Evolutionary conservation across 2,888 invertebrate species (phyloP), one percentile per base, ranked within the genome.

Genomic region (Melanchra persicariae): DNA sequence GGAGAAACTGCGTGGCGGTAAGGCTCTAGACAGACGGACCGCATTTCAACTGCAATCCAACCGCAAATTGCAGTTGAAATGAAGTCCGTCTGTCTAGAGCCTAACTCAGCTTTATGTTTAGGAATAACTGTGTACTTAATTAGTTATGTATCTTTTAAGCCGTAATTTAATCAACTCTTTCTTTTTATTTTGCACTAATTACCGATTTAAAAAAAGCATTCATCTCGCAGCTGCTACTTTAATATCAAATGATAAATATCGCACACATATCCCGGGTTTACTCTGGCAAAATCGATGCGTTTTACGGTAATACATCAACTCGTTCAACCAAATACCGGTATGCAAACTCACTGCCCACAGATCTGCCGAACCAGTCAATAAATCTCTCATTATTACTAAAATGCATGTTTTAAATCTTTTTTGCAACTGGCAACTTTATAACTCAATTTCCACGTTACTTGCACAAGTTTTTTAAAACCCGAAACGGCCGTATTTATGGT

Each of bases 351-450:
- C 72, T 76, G 55, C 64, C 68, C 71, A 74, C 71, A 80, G 79
- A 77, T 78, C 82, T 70, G 74, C 80, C 78, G 74, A 63, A 76
- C 64, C 52, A 17, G 59, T 40, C 59, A 82, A 89, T 90, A 90
- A 89, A 90, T 89, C 85, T 81, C 67, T 59, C 69, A 83, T 85
- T 87, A 88, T 89, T 88, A 88, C 84, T 80, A 81, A 89, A 84
- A 74, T 81, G 74, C 74, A 83, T 84, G 84, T 83, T 81, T 84
- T 81, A 71, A 62, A 61, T 76, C 58, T 66, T 75, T 86, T 86
- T 83, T 81, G 71, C 69, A 60, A 73, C 82, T 67, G 69, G 72
- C 81, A 81, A 79, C 82, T 88, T 87, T 87, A 90, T 84, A 87
- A 86, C 90, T 89, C 83, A 88, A 88, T 90, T 85, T 86, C 81